These are phyloP conservation scores for Drosophila repleta DNA, from an alignment of 1,140 invertebrate genomes.

Conservation along the genomic window DNA sequence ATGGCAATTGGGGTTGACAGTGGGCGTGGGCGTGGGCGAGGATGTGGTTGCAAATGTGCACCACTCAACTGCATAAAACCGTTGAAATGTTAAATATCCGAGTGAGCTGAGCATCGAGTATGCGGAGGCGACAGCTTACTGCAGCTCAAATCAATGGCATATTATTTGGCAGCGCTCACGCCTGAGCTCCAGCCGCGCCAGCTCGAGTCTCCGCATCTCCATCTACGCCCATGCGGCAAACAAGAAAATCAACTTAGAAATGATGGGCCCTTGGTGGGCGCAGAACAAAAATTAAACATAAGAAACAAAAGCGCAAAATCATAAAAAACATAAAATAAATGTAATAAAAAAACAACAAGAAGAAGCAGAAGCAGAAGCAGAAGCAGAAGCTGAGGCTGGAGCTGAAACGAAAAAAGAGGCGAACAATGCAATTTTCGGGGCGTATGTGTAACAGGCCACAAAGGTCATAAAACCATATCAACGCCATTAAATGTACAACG, in stretches of 20 bases:
- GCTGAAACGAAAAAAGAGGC: slow-evolving; percentile 50
- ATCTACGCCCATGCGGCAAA: slow-evolving; percentile 16
- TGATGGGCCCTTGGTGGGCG: slow-evolving; percentile 72
- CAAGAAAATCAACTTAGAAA: slow-evolving; percentile 82
- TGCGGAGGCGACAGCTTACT: slow-evolving; percentile 3
- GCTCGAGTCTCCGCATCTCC: background rate
- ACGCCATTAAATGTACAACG: slow-evolving; percentile 81
- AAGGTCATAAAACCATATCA: slow-evolving; percentile 83
- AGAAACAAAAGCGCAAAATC: slow-evolving; percentile 69
- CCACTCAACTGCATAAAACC: slow-evolving; percentile 24
- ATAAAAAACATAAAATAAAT: slow-evolving; percentile 82
- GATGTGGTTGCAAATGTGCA: slow-evolving; percentile 9
- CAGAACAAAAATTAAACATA: slow-evolving; percentile 69
- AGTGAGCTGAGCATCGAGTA: slow-evolving; percentile 9
- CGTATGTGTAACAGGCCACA: slow-evolving; percentile 81
- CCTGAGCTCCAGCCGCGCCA: background rate
- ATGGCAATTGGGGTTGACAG: too few species aligned
- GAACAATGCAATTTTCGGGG: slow-evolving; percentile 81
- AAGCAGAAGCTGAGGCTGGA: too few species aligned
- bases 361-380: background rate
- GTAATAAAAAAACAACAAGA: slow-evolving; percentile 62
- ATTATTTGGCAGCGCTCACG: background rate
- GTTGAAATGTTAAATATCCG: slow-evolving; percentile 42
- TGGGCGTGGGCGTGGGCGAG: too few species aligned
- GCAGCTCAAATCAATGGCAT: slow-evolving; percentile 15